These are phyloP conservation scores for Pyralis farinalis DNA, from an alignment of 2,888 invertebrate species.

Conservation along the genomic window DNA sequence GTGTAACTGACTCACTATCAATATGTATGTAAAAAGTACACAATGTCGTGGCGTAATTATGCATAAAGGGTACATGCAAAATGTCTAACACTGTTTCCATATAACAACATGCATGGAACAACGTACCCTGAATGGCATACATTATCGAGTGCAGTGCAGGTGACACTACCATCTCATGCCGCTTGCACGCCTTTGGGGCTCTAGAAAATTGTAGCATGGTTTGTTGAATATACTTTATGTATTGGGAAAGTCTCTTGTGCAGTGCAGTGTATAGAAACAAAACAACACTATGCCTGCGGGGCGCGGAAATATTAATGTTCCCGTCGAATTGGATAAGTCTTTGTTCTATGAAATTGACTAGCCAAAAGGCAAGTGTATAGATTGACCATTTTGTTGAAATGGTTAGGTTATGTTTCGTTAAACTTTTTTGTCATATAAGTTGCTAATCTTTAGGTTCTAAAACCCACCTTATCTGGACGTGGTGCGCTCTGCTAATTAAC, in stretches of 20 bases:
- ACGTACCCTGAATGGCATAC: background rate
- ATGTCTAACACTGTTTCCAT: background rate
- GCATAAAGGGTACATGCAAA: background rate
- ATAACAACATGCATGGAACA: background rate
- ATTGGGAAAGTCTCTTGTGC: background rate
- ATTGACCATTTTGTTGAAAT: too few species aligned
- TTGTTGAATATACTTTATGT: background rate
- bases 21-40: too few species aligned
- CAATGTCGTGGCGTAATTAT: background rate
- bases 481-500: too few species aligned
- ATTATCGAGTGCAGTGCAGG: background rate
- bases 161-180: background rate
- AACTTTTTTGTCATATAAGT: too few species aligned
- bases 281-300: background rate
- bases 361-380: too few species aligned
- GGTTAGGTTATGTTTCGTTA: too few species aligned
- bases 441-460: too few species aligned
- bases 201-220: background rate
- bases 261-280: background rate
- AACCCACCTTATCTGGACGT: too few species aligned
- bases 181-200: background rate
- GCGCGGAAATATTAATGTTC: background rate
- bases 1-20: too few species aligned
- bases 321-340: background rate
- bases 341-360: too few species aligned